Evolutionary conservation across 2,113 vertebrate genomes (phyloP).

Genomic region (Strix uralensis): DNA sequence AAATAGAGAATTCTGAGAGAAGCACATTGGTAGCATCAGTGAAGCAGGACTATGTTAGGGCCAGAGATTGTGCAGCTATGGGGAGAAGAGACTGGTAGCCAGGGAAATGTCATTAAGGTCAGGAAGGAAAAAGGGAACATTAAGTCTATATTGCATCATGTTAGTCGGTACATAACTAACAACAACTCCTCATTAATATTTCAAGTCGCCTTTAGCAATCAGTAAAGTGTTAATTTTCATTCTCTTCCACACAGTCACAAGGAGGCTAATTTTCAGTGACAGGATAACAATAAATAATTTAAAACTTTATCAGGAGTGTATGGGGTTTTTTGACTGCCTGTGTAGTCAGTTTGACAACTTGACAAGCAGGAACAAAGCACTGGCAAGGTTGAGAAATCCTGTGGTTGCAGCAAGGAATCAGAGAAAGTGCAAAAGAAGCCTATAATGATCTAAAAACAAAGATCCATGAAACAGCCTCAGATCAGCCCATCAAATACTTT

Average conservation of each 20-base stretch:
- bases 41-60: background rate
- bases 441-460: background rate
- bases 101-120: background rate
- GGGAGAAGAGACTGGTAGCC: background rate
- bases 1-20: background rate
- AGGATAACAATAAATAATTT: conserved; percentile 16
- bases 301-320: background rate
- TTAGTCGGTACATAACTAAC: background rate
- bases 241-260: background rate
- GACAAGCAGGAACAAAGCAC: background rate
- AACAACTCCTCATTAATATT: background rate
- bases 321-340: background rate
- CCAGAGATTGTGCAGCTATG: background rate
- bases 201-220: background rate
- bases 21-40: background rate
- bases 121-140: background rate
- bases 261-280: background rate
- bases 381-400: background rate
- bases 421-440: background rate
- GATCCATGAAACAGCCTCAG: background rate
- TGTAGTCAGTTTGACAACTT: background rate
- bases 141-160: background rate
- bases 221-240: background rate
- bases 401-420: background rate
- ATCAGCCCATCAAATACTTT: background rate